These are phyloP conservation scores for Bubo bubo DNA, from an alignment of 2,113 vertebrate genomes.

Conservation along the genomic window DNA sequence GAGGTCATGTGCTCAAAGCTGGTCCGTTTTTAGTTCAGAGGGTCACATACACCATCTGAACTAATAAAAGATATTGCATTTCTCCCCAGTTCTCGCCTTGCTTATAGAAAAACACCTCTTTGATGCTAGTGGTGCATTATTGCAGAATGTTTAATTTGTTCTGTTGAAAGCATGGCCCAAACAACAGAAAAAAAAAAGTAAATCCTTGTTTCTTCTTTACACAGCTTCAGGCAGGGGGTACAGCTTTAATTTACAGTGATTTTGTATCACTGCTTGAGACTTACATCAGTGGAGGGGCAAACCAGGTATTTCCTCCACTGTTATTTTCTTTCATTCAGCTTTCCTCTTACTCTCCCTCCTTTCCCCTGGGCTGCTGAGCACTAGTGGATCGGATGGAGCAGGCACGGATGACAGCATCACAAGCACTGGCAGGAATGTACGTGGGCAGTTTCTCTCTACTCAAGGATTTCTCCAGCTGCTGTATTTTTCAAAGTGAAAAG, in stretches of 20 bases:
- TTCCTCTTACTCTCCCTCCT: neutral
- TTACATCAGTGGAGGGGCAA: neutral
- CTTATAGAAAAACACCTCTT: neutral
- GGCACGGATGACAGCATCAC: neutral
- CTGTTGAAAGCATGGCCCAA: neutral
- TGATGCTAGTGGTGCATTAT: neutral
- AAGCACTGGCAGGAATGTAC: neutral
- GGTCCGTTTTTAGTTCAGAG: neutral
- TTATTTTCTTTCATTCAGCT: neutral
- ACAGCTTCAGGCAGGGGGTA: neutral
- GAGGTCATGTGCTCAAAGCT: neutral
- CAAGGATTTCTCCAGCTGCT: neutral
- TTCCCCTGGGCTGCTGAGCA: neutral
- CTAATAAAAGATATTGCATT: neutral
- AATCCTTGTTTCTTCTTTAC: neutral
- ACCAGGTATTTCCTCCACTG: neutral
- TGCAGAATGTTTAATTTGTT: neutral
- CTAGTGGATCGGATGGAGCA: accelerated
- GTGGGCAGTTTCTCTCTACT: neutral
- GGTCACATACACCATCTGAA: neutral
- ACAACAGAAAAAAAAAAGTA: neutral
- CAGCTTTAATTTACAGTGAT: neutral
- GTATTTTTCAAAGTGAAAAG: neutral
- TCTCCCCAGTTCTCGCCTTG: neutral
- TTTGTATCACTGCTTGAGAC: neutral